These are phyloP conservation scores for Monopterus albus DNA, from an alignment of 2,113 vertebrate genomes.

Conservation along the genomic window DNA sequence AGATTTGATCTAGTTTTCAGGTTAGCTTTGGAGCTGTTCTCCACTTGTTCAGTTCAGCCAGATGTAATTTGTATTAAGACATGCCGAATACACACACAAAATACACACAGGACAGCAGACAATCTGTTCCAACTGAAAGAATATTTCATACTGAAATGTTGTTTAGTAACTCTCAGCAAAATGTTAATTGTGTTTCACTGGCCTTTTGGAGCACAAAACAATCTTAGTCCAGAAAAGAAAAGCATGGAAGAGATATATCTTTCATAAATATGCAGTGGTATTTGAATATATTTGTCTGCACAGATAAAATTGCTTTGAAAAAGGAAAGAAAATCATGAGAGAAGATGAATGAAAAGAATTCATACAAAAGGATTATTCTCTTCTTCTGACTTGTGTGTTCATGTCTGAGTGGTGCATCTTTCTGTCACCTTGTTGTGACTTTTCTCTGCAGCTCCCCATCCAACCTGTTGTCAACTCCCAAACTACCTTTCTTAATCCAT, in stretches of 20 bases:
- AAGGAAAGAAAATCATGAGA: conserved; percentile 1
- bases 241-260: conserved; percentile 1
- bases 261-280: conserved; percentile 43
- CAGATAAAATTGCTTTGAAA: conserved; percentile 52
- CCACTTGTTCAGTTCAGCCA: background rate
- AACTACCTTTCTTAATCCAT: too few relatives aligned
- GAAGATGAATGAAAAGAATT: conserved; percentile 25
- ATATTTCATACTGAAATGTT: background rate
- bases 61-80: too few relatives aligned
- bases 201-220: conserved; percentile 41
- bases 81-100: too few relatives aligned
- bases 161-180: too few relatives aligned
- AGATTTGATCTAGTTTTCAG: background rate
- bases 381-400: conserved; percentile 1
- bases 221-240: conserved; percentile 17
- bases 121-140: background rate
- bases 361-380: conserved; percentile 26
- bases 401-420: conserved; percentile 10
- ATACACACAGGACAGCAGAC: background rate
- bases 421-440: background rate
- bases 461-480: background rate
- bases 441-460: background rate
- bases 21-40: background rate
- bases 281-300: conserved; percentile 56
- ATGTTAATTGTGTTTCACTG: conserved; percentile 41